Base-by-base conservation (phyloP, 2,113 vertebrate species). In the Speoplatyrhinus poulsoni region DNA sequence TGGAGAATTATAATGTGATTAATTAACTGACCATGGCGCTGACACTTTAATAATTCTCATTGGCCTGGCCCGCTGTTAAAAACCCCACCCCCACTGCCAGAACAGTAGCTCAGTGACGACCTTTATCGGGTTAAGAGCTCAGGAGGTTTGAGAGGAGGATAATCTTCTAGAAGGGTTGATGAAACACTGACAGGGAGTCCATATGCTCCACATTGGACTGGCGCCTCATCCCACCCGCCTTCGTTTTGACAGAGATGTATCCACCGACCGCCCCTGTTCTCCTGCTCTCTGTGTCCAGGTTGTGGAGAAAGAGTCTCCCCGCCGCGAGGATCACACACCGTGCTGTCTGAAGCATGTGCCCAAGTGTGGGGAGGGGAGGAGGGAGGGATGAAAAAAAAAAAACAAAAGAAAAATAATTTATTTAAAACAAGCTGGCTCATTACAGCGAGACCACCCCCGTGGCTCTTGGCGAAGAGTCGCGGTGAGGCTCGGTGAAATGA, bases 1-100 rank as follows among this genome's bases (percentile, higher is more conserved):
- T 62, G 70, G 73, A 59, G 77, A 75, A 70, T 62, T 73, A 69
- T 63, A 82, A 82, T 65, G 65, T 80, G 79, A 83, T 87, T 80
- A 72, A 74, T 83, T 41, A 81, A 77, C 49, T 72, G 73, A 72
- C 50, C 53, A 33, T 33, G 36, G 71, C 74, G 77, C 65, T 62
- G 73, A 65, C 52, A n/a, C 69, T 69, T 62, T 46, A 70, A 71
- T 76, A 46, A 68, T 71, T 53, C 33, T 19, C 36, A 41, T 41
- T 41, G 36, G 36, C 36, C 36, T 41, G 36, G 7, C 36, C 36
- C 36, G 36, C 36, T 41, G 36, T 41, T 41, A 5, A 41, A 41
- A 41, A 5, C 36, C 36, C 36, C 36, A 5, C 36, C 36, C 36
- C 36, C 36, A 41, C 36, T 8, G 5, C 36, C 36, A 41, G 36